Percentiles rank a stretch among this genome's conserved stretches.
These are phyloP conservation scores for Corythoichthys intestinalis DNA, from an alignment of 2,113 vertebrate genomes.

Conservation along the genomic window DNA sequence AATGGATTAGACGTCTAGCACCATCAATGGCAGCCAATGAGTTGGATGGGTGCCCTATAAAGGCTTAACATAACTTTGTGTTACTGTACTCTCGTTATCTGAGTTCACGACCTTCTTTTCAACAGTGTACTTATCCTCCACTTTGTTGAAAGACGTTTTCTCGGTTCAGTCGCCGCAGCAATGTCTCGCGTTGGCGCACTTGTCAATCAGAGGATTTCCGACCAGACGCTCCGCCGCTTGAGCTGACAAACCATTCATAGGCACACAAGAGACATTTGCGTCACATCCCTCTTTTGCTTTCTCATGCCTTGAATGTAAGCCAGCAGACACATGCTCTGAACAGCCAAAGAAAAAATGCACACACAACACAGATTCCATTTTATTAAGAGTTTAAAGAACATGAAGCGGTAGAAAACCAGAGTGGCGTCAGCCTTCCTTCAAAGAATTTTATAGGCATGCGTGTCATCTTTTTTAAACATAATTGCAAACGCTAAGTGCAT, in stretches of 20 bases:
- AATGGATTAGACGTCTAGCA: no score
- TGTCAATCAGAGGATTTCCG: slow-evolving; percentile 48
- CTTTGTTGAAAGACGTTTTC: slow-evolving; percentile 11
- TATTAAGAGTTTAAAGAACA: slow-evolving; percentile 22
- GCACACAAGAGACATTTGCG: slow-evolving; percentile 20
- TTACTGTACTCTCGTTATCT: slow-evolving; percentile 10
- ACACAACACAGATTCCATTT: slow-evolving; percentile 34
- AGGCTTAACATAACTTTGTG: not conserved
- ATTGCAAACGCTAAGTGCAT: not conserved
- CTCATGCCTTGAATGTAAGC: slow-evolving; percentile 26
- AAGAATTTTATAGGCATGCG: not conserved
- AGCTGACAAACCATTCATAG: not conserved
- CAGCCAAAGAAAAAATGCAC: not conserved
- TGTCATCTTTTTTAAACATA: not conserved
- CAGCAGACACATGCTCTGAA: not conserved
- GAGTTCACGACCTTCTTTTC: slow-evolving; percentile 11
- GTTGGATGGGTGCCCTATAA: no score
- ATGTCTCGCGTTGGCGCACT: slow-evolving; percentile 41
- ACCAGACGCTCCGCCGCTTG: not conserved
- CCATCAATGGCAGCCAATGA: no score
- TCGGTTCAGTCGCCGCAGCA: slow-evolving; percentile 16
- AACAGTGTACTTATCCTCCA: slow-evolving; percentile 21
- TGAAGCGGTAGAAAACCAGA: slow-evolving; percentile 6
- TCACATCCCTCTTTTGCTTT: slow-evolving; percentile 18
- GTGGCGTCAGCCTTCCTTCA: slow-evolving; percentile 21